Conservation (phyloP, 2,113 vertebrate genomes). For the Pontoporia blainvillei region DNA sequence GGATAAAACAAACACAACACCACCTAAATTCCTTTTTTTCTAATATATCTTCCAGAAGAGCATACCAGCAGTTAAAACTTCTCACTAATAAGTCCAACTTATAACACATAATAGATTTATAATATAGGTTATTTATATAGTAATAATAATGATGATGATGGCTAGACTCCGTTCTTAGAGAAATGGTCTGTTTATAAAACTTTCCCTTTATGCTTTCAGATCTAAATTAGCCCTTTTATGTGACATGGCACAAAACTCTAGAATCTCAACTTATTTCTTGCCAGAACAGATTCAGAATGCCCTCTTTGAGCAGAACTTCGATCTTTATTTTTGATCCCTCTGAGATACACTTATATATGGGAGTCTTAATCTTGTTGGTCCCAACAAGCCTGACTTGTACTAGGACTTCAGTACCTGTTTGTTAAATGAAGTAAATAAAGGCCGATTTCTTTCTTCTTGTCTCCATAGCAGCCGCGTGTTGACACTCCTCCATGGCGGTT, state of each 20-base stretch:
- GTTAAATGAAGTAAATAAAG: background rate
- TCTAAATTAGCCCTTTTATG: background rate
- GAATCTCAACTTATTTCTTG: background rate
- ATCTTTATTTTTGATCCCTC: background rate
- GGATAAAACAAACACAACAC: background rate
- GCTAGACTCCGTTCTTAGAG: background rate
- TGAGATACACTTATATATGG: background rate
- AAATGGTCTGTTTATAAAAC: background rate
- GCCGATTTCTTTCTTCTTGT: background rate
- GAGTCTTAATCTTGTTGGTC: background rate
- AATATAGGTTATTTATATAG: background rate
- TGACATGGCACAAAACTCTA: background rate
- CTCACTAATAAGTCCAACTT: background rate
- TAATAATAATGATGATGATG: background rate
- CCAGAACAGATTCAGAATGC: background rate
- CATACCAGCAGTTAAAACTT: background rate
- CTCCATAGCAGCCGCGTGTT: background rate
- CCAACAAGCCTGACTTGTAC: background rate
- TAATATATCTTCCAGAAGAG: background rate
- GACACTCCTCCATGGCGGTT: background rate
- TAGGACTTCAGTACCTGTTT: background rate
- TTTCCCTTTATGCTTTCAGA: background rate
- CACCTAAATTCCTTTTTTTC: background rate
- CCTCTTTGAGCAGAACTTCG: background rate
- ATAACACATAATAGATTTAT: background rate